These are phyloP conservation scores for cat (Felis catus) DNA, from an alignment of 2,113 vertebrate species.

Conservation along the genomic window F.catus_Fca126_mat1.0 CM031414.1:107574501-107575000, in stretches of 20 bases:
- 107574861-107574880: background rate
- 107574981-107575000: conserved; percentile 39
- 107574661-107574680: conserved; percentile 63
- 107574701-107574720: conserved; percentile 15
- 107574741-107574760: conserved; percentile 53
- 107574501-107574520: conserved; percentile 61
- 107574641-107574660: conserved; percentile 70
- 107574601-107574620: conserved; percentile 54
- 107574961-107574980: conserved; percentile 65
- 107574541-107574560: conserved; percentile 67
- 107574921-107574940: conserved; percentile 45
- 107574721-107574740: conserved; percentile 49
- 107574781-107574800: conserved; percentile 50
- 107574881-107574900: background rate
- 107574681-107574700: conserved; percentile 43
- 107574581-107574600: conserved; percentile 43
- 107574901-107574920: conserved; percentile 10
- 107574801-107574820: conserved; percentile 78
- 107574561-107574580: conserved; percentile 55
- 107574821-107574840: conserved; percentile 66
- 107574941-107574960: conserved; percentile 68
- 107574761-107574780: conserved; percentile 65
- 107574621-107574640: conserved; percentile 58
- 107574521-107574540: conserved; percentile 37
- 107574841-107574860: background rate